A percentile compares a stretch with the other conserved stretches of the same genome.
These are phyloP conservation scores for Epicauta chinensis DNA, from an alignment of 1,140 invertebrate genomes.

Conservation along the genomic window DNA sequence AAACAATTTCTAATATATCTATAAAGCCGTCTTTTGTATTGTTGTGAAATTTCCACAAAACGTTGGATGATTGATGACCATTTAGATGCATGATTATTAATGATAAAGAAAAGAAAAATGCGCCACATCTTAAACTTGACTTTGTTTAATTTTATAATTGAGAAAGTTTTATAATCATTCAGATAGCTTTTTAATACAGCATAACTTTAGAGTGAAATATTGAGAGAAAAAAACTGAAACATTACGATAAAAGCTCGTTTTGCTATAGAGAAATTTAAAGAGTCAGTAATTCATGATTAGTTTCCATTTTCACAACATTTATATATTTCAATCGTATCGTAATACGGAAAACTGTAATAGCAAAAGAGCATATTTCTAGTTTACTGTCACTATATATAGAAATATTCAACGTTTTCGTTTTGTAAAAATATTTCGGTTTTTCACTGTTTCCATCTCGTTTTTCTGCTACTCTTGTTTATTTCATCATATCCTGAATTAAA, in stretches of 20 bases:
- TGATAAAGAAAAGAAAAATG: neutral
- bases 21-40: too few relatives aligned
- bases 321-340: slow-evolving; percentile 7
- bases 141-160: neutral
- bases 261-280: neutral
- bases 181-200: neutral
- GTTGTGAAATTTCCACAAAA: too few relatives aligned
- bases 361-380: too few relatives aligned
- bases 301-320: slow-evolving; percentile 17
- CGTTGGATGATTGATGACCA: too few relatives aligned
- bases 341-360: slow-evolving; percentile 3
- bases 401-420: too few relatives aligned
- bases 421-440: slow-evolving; percentile 2
- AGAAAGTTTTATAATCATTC: neutral
- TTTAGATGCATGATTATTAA: too few relatives aligned
- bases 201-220: neutral
- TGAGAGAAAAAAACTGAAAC: neutral
- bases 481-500: slow-evolving; percentile 11
- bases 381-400: too few relatives aligned
- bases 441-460: neutral
- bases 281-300: slow-evolving; percentile 12
- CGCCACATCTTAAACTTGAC: neutral
- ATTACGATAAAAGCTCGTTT: too few relatives aligned
- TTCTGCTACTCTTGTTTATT: too few relatives aligned
- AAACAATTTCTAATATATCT: too few relatives aligned